A percentile compares a stretch with the other conserved stretches of the same genome.
These are phyloP conservation scores for Bombus picipes DNA, from an alignment of 1,140 invertebrate species.

Conservation along the genomic window DNA sequence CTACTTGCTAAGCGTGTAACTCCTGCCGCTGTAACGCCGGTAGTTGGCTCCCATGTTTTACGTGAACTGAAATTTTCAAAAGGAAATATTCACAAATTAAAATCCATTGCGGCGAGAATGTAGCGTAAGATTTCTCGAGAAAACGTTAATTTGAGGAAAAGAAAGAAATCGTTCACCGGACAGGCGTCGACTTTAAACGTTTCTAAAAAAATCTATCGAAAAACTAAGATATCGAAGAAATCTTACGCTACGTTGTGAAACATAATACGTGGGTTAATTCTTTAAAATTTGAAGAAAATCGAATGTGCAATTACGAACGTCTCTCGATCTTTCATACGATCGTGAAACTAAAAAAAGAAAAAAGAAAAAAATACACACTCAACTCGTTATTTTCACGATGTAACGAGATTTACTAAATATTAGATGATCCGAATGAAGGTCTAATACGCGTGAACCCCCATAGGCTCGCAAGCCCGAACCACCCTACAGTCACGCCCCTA, in stretches of 20 bases:
- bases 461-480: neutral
- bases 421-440: constrained; percentile 1
- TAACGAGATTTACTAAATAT: neutral
- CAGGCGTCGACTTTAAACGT: neutral
- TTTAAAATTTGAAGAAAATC: neutral
- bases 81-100: neutral
- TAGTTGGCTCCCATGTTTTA: neutral
- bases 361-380: no score
- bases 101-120: neutral
- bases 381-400: neutral
- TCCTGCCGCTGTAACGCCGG: no score
- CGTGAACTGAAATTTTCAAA: neutral
- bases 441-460: constrained; percentile 11
- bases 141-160: neutral
- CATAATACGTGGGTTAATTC: no score
- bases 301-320: accelerated
- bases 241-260: neutral
- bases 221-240: neutral
- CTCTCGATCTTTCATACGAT: no score
- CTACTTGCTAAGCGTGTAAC: neutral
- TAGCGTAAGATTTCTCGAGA: neutral
- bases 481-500: constrained; percentile 27
- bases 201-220: neutral
- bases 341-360: no score
- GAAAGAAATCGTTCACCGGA: neutral